These are phyloP conservation scores for Hydrozoanthus tunicans DNA, from an alignment of 64 coral and sea anemone genomes.

Conservation along the genomic window DNA sequence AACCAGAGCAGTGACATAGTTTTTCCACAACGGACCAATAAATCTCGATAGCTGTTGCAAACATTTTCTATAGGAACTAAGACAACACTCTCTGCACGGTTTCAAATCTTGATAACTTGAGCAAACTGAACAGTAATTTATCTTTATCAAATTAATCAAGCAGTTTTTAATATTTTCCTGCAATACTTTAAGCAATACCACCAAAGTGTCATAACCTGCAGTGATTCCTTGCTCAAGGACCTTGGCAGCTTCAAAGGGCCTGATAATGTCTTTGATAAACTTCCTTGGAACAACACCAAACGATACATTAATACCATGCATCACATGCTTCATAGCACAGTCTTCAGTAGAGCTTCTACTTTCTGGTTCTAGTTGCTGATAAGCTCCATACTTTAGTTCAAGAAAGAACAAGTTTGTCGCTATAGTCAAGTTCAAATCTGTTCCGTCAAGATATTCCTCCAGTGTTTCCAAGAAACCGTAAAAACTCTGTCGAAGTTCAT, in stretches of 20 bases:
- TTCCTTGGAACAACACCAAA: conserved; percentile 27
- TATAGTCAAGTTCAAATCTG: background rate
- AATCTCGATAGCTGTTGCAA: too few species aligned
- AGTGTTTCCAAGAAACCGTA: background rate
- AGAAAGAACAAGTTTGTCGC: background rate
- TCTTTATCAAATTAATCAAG: too few species aligned
- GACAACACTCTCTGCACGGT: too few species aligned
- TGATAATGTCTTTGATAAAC: background rate
- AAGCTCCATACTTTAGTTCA: background rate
- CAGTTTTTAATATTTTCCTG: background rate
- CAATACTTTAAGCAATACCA: background rate
- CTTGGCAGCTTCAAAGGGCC: background rate
- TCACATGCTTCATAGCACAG: background rate
- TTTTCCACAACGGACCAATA: too few species aligned
- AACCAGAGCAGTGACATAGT: too few species aligned
- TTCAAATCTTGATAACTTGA: too few species aligned
- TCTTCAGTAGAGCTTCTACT: too few species aligned
- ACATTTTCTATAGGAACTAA: too few species aligned
- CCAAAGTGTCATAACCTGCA: background rate
- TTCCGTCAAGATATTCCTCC: background rate
- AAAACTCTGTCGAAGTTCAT: background rate
- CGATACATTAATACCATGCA: background rate
- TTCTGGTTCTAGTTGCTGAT: background rate
- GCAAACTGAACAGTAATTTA: too few species aligned
- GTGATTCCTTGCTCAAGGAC: background rate